Evolutionary conservation across 2,888 invertebrate genomes (phyloP).

Genomic region (Drosophila rubida): DNA sequence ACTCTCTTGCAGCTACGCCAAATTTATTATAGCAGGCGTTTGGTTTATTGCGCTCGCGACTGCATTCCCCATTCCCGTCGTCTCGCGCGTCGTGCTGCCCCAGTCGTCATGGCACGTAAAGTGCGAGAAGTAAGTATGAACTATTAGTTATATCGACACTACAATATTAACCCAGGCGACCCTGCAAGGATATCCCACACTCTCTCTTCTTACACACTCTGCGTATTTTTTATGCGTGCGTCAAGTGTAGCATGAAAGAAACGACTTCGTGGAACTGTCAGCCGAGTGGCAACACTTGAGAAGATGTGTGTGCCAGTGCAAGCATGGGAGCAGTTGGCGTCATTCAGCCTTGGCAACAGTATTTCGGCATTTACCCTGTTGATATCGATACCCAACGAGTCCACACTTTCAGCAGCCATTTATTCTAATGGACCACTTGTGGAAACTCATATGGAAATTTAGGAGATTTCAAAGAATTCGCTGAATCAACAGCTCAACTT

Average conservation of each 20-base stretch:
- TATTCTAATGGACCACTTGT: background rate
- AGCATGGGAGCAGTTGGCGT: background rate
- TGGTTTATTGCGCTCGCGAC: slow-evolving; percentile 89
- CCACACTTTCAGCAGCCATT: background rate
- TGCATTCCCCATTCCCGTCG: slow-evolving; percentile 92
- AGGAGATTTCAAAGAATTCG: background rate
- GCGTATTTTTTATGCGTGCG: slow-evolving; percentile 4
- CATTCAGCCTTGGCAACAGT: slow-evolving; percentile 3
- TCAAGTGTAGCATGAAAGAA: slow-evolving; percentile 35
- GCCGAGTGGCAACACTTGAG: slow-evolving; percentile 40
- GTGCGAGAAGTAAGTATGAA: slow-evolving; percentile 88
- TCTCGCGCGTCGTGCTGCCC: slow-evolving; percentile 89
- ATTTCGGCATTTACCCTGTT: slow-evolving; percentile 4
- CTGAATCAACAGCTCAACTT: background rate
- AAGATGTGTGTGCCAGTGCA: slow-evolving; percentile 30
- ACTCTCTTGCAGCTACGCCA: slow-evolving; percentile 81
- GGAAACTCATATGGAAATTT: slow-evolving; percentile 1
- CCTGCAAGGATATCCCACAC: background rate
- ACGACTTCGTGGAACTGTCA: slow-evolving; percentile 44
- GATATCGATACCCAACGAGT: slow-evolving; percentile 32
- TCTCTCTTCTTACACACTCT: background rate
- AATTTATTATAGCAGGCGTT: slow-evolving; percentile 83
- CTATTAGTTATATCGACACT: slow-evolving; percentile 11
- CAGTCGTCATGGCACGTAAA: slow-evolving; percentile 86
- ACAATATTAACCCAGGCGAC: slow-evolving; percentile 2